Evolutionary conservation across 2,888 invertebrate species (phyloP).

Genomic region (Eucriotettix oculatus): DNA sequence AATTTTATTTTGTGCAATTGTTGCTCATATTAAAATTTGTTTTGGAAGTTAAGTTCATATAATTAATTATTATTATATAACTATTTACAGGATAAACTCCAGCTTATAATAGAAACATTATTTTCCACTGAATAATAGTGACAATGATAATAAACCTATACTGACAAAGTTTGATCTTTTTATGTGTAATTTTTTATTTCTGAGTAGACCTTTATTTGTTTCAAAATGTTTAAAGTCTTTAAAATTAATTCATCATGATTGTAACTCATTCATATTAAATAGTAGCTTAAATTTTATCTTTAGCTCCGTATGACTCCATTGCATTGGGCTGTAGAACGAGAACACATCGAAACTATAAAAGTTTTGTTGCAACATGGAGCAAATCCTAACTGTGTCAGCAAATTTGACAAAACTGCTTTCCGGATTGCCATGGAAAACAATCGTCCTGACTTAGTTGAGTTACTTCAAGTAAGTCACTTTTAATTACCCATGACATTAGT

Average conservation of each 20-base stretch:
- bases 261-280: background rate
- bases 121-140: too few species aligned
- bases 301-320: constrained; percentile 79
- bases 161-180: too few species aligned
- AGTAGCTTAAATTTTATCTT: background rate
- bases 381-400: constrained; percentile 45
- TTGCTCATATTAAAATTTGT: background rate
- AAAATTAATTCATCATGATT: background rate
- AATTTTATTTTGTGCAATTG: too few species aligned
- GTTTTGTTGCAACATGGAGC: constrained; percentile 59
- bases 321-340: constrained; percentile 84
- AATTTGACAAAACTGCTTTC: constrained; percentile 54
- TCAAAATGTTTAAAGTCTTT: too few species aligned
- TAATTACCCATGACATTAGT: too few species aligned
- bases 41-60: background rate
- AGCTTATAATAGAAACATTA: too few species aligned
- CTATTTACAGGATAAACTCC: background rate
- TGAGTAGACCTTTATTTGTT: too few species aligned
- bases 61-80: background rate
- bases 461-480: constrained; percentile 28
- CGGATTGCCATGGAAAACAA: constrained; percentile 50
- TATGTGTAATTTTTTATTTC: too few species aligned
- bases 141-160: too few species aligned
- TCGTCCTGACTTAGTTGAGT: constrained; percentile 38
- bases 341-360: constrained; percentile 50